Percentiles rank a stretch among this genome's conserved stretches.
These are phyloP conservation scores for Pollimyrus isidori DNA, from an alignment of 2,113 vertebrate genomes.

Conservation along the genomic window DNA sequence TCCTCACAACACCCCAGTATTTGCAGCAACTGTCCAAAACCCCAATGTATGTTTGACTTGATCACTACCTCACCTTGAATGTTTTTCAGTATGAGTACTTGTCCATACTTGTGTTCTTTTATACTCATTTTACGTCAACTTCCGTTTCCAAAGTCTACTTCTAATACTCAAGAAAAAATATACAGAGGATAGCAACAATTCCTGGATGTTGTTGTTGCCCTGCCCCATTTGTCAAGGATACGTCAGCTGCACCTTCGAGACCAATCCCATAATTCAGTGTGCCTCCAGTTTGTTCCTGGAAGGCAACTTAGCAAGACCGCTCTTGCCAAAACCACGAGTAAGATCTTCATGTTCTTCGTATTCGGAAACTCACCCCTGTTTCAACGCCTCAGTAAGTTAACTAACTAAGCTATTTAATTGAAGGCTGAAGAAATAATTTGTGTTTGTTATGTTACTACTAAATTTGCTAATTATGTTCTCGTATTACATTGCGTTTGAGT, in stretches of 20 bases:
- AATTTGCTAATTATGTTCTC: neutral
- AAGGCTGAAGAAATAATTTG: neutral
- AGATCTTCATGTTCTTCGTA: neutral
- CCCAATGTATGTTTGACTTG: neutral
- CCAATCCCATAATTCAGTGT: neutral
- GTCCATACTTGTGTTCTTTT: no score
- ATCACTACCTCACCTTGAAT: neutral
- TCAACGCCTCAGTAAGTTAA: neutral
- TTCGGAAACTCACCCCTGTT: neutral
- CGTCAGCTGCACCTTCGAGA: neutral
- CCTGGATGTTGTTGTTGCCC: neutral
- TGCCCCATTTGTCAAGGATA: neutral
- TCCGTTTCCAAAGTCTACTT: neutral
- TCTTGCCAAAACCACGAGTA: neutral
- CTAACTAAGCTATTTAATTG: neutral
- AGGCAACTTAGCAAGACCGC: neutral
- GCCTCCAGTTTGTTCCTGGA: neutral
- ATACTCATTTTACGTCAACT: neutral
- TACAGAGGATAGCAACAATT: neutral
- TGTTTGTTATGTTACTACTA: neutral
- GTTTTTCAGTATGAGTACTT: neutral
- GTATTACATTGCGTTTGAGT: neutral
- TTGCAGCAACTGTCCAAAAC: neutral
- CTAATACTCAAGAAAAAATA: neutral
- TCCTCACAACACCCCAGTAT: neutral